Base-by-base conservation (phyloP, 1,140 invertebrate species). In the Diabrotica undecimpunctata region DNA sequence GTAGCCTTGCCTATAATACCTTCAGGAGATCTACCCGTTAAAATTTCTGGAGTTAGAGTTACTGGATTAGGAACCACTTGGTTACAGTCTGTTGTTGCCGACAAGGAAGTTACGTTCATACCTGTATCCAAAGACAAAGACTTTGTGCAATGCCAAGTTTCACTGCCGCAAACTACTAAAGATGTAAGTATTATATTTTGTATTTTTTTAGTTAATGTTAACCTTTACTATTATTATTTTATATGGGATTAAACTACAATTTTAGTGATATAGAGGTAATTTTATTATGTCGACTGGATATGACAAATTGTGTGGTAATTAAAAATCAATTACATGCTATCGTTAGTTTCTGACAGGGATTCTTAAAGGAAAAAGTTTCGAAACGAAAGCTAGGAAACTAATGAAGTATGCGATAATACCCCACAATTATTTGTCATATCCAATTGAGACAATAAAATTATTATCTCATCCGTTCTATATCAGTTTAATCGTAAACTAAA, bases 11-110 rank as follows among this genome's bases (percentile, higher is more conserved):
- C 80, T 50, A 66, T 79, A 6, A 66, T 70, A 58, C 67, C 70
- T 41, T 39, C 66, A n/a, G 78, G 75, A 37, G 72, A 79, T 68
- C 74, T 85, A 69, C 83, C 83, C 5, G 72, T 84, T n/a, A 83
- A 82, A 76, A 77, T 84, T 60, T 79, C 81, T 57, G 81, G 80
- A 41, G 76, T 85, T 14, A 68, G 83, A 54, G 64, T 84, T 11
- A 79, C 72, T 52, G 73, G 75, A 64, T 75, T 82, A 69, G 83
- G 83, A 58, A 62, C 83, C 5, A 83, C 76, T 70, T 84, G 83
- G 83, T 70, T 84, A 55, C 81, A 83, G 71, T 73, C 76, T 8
- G 71, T 84, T 64, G 77, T 81, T 37, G 74, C 67, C 64, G 79
- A 76, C 37, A 77, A 81, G 53, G 64, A 74, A 54, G 67, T 84